These are phyloP conservation scores for Lindbergichthys nudifrons DNA, from an alignment of 2,797 vertebrate genomes.

Conservation along the genomic window DNA sequence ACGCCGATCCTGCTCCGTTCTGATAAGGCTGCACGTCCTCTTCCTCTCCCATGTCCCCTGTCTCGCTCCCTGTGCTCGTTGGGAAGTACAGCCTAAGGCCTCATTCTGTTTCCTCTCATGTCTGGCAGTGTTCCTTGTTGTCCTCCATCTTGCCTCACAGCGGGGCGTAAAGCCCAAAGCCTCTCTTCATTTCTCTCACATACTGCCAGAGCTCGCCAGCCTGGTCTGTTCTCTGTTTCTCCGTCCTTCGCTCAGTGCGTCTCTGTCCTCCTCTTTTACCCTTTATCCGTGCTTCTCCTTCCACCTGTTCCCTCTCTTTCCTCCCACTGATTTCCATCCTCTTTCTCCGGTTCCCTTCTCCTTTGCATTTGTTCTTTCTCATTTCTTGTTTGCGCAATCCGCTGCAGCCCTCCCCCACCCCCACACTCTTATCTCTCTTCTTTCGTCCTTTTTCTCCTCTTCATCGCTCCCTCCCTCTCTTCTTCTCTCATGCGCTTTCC, in stretches of 20 bases:
- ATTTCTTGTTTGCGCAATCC: conserved; percentile 55
- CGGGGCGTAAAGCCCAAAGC: conserved; percentile 60
- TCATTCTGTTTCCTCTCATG: conserved; percentile 58
- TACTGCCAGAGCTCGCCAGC: conserved; percentile 25
- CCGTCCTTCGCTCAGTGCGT: conserved; percentile 37
- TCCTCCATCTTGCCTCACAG: conserved; percentile 78
- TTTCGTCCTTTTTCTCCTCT: conserved; percentile 62
- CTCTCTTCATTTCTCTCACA: conserved; percentile 53
- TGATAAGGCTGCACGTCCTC: conserved; percentile 63
- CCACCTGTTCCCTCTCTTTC: conserved; percentile 41
- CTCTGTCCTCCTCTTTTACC: conserved; percentile 39
- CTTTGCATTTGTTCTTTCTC: conserved; percentile 46
- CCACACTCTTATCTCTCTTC: conserved; percentile 68
- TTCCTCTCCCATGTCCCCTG: conserved; percentile 19
- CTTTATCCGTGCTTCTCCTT: conserved; percentile 27
- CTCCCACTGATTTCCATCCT: conserved; percentile 44
- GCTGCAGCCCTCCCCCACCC: conserved; percentile 41
- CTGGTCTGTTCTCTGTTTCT: conserved; percentile 35
- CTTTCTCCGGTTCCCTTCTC: conserved; percentile 13
- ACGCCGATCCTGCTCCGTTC: conserved; percentile 54
- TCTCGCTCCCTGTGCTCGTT: conserved; percentile 43
- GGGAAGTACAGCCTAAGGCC: conserved; percentile 66
- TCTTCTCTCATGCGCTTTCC: conserved; percentile 45
- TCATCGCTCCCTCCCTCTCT: conserved; percentile 51
- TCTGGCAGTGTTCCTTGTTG: conserved; percentile 56